Base-by-base conservation (phyloP, 2,113 vertebrate genomes). In the Nematolebias whitei region DNA sequence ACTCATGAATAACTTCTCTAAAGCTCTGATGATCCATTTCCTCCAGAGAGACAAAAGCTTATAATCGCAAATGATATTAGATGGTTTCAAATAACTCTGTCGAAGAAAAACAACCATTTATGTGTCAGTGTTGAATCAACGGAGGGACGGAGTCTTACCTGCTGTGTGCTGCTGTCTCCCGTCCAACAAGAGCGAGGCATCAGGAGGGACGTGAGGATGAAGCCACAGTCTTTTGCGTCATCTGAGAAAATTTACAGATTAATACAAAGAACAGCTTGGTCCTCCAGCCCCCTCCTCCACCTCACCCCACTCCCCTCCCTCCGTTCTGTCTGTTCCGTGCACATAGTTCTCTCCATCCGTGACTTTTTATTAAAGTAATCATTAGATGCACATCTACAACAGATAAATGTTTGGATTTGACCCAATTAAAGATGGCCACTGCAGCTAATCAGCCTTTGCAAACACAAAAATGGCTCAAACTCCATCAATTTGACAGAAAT, bases 171-270 rank as follows among this genome's bases (percentile, higher is more conserved):
- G 60, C 50, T 76, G 81, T 78, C 81, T 90, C 83, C 83, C 79
- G 32, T 80, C 85, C 75, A 53, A 84, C 72, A 50, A 80, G 74
- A 87, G 55, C 71, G 58, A 80, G 87, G 86, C 89, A 89, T 87
- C 73, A 65, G 87, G 67, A 71, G 59, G 54, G 68, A 80, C 19
- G 67, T 56, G 72, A 32, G 72, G 74, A 88, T 75, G 78, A 70
- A 89, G 74, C 82, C 88, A 77, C 66, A 80, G 80, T 83, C 88
- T 71, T 35, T 86, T 92, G 85, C 90, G 89, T 92, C 91, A 92
- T 92, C 89, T 90, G 91, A 87, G 90, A 77, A 90, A 92, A 92
- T 84, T 84, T 73, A 56, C 88, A 90, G 92, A 91, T 93, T 92
- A 93, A 87, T 88, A 77, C 79, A 80, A 87, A 78, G 78, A 80